Conservation (phyloP, 1,140 invertebrate genomes). For the Pachypsylla venusta region DNA sequence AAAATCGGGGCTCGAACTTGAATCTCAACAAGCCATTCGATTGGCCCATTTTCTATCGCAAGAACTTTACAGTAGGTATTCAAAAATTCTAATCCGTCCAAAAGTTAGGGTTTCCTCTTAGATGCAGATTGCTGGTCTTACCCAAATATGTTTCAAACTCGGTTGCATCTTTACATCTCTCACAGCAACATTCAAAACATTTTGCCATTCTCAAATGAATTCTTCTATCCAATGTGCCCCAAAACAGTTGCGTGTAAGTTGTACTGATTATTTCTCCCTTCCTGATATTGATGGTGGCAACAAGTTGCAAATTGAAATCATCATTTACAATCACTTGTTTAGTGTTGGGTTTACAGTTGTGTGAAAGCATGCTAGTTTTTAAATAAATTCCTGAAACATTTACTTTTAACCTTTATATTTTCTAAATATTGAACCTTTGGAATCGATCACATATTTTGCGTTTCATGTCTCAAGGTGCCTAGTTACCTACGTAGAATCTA, state of each 20-base stretch:
- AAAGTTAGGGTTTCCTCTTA: no score
- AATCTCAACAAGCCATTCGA: no score
- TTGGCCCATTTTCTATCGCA: no score
- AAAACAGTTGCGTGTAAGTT: constrained; percentile 54
- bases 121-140: constrained; percentile 28
- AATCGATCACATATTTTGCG: no score
- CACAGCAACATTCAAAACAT: constrained; percentile 57
- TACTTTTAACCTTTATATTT: no score
- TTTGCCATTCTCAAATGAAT: constrained; percentile 53
- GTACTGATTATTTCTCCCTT: constrained; percentile 46
- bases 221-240: constrained; percentile 50
- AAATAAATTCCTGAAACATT: constrained; percentile 45
- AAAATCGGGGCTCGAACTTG: no score
- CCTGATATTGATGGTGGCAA: constrained; percentile 45
- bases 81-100: no score
- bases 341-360: constrained; percentile 68
- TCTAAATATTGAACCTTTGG: no score
- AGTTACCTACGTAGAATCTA: no score
- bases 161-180: constrained; percentile 55
- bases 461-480: no score
- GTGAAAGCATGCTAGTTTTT: constrained; percentile 53
- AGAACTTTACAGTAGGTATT: no score
- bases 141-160: constrained; percentile 60
- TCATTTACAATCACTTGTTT: constrained; percentile 43
- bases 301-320: constrained; percentile 38